phyloP scores from a whole-genome alignment of 37 sponge, comb jelly and placozoan species.

The Haliclona indistincta region DNA sequence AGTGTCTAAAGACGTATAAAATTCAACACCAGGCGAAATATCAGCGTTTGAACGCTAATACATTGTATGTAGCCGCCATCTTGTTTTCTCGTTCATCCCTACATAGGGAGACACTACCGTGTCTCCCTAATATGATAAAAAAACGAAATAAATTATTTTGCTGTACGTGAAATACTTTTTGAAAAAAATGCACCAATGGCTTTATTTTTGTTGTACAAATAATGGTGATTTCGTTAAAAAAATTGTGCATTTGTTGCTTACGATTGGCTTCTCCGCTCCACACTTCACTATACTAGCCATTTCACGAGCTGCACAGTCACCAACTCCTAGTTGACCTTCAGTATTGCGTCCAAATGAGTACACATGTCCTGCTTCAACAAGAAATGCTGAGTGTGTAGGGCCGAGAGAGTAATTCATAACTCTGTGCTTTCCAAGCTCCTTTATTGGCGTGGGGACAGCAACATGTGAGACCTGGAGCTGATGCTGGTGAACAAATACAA shows the following conservation, averaged over 20 bases:
- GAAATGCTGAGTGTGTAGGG: conserved; percentile 83
- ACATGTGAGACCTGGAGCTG: conserved; percentile 62
- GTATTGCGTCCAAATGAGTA: conserved; percentile 91
- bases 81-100: no score
- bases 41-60: no score
- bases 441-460: conserved; percentile 70
- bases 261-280: conserved; percentile 53
- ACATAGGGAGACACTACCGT: no score
- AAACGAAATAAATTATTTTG: no score
- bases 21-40: no score
- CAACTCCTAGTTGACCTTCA: conserved; percentile 90
- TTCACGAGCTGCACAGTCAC: conserved; percentile 31
- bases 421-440: conserved; percentile 79
- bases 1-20: no score
- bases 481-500: conserved; percentile 16
- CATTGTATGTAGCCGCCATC: no score
- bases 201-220: no score
- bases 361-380: conserved; percentile 80
- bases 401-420: conserved; percentile 89
- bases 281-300: conserved; percentile 46
- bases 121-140: no score
- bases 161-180: no score
- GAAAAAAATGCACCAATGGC: no score
- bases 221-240: no score
- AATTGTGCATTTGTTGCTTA: conserved; percentile 29